phyloP scores from a whole-genome alignment of 2,888 invertebrate genomes.

The Heteropelma amictum region DNA sequence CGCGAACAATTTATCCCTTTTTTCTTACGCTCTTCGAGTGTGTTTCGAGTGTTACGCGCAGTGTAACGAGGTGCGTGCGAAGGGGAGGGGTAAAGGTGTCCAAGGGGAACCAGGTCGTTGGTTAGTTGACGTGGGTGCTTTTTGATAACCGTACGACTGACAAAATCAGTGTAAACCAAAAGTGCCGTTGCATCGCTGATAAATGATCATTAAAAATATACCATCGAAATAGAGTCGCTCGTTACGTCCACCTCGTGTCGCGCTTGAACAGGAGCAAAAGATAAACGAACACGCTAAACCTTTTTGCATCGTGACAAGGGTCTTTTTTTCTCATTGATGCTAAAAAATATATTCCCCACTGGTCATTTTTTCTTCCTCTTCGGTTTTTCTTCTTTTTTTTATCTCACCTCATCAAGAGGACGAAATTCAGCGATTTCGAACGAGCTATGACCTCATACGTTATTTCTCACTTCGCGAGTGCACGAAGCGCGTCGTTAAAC shows the following conservation, averaged over 20 bases:
- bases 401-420: neutral
- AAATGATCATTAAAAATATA: neutral
- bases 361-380: neutral
- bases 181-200: neutral
- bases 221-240: neutral
- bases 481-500: slow-evolving; percentile 24
- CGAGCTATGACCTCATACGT: slow-evolving; percentile 36
- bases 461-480: slow-evolving; percentile 2
- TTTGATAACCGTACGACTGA: neutral
- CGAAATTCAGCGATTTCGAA: neutral
- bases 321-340: neutral
- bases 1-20: neutral
- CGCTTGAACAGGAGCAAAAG: neutral
- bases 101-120: slow-evolving; percentile 51
- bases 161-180: neutral
- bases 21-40: neutral
- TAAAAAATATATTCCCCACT: neutral
- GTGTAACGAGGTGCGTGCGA: neutral
- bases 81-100: slow-evolving; percentile 37
- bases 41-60: slow-evolving; percentile 14
- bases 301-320: neutral
- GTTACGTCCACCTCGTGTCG: neutral
- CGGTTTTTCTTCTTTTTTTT: neutral
- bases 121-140: slow-evolving; percentile 52
- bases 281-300: neutral